A percentile compares a stretch with the other conserved stretches of the same genome.
Evolutionary conservation across 2,797 vertebrate genomes (phyloP).

Genomic region (Natrix natrix): DNA sequence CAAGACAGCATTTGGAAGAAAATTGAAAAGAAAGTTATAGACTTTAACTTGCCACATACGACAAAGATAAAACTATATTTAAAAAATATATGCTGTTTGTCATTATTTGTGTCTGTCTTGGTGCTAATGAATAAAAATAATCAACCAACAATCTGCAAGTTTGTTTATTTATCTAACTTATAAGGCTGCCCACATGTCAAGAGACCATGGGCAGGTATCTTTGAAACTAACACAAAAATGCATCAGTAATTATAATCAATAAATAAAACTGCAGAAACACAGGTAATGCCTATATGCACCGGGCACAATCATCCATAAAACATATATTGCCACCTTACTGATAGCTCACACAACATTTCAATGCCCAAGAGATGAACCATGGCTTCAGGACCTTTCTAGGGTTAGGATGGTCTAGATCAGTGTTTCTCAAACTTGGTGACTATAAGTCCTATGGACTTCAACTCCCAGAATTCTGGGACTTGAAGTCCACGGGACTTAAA

Average conservation of each 20-base stretch:
- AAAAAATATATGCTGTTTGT: neutral
- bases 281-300: neutral
- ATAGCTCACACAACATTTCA: neutral
- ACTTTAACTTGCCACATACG: conserved; percentile 52
- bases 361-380: neutral
- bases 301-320: neutral
- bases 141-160: neutral
- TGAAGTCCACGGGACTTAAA: too few relatives aligned
- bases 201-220: neutral
- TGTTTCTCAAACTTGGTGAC: too few relatives aligned
- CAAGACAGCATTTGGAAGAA: conserved; percentile 35
- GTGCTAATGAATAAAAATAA: neutral
- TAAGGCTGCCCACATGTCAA: neutral
- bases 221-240: neutral
- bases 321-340: neutral
- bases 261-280: neutral
- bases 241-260: neutral
- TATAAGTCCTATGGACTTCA: too few relatives aligned
- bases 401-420: neutral
- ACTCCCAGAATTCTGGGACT: too few relatives aligned
- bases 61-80: neutral
- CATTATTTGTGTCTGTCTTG: neutral
- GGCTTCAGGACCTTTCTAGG: neutral
- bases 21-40: conserved; percentile 35
- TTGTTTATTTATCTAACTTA: neutral